Conservation (phyloP, 2,113 vertebrate species). For the Caracal caracal region DNA sequence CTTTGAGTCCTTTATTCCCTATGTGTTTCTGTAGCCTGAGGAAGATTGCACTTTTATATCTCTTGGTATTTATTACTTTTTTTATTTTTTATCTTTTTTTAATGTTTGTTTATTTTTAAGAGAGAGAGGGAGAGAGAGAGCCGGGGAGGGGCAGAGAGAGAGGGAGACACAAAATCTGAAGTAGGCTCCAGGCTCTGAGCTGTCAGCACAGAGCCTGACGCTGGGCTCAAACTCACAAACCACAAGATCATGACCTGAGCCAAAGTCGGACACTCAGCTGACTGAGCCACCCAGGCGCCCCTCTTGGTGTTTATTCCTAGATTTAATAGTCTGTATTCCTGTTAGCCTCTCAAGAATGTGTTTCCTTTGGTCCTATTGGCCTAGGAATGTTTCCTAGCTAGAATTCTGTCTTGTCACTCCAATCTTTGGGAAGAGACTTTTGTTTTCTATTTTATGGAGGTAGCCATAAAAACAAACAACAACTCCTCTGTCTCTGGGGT, state of each 20-base stretch:
- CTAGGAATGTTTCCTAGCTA: not conserved
- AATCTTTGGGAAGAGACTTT: not conserved
- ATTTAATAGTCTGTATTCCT: not conserved
- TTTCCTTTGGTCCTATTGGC: not conserved
- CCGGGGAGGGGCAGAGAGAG: too few relatives aligned
- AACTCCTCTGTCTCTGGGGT: not conserved
- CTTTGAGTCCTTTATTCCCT: not conserved
- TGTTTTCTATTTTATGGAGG: not conserved
- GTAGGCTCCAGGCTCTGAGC: too few relatives aligned
- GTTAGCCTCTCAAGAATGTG: not conserved
- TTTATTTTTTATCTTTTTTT: too few relatives aligned
- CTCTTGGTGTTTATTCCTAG: not conserved
- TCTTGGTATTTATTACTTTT: not conserved
- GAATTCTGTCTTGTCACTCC: not conserved
- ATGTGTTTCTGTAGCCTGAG: not conserved
- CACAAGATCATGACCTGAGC: too few relatives aligned
- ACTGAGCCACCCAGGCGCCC: too few relatives aligned
- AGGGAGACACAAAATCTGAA: too few relatives aligned
- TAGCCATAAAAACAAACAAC: not conserved
- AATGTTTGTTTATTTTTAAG: too few relatives aligned
- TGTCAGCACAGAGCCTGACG: too few relatives aligned
- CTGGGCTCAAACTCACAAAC: too few relatives aligned
- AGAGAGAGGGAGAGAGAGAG: too few relatives aligned
- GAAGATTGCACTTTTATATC: not conserved
- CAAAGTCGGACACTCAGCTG: too few relatives aligned